A percentile compares a stretch with the other conserved stretches of the same genome.
Evolutionary conservation across 2,113 vertebrate genomes (phyloP).

Genomic region (Cottus gobio): DNA sequence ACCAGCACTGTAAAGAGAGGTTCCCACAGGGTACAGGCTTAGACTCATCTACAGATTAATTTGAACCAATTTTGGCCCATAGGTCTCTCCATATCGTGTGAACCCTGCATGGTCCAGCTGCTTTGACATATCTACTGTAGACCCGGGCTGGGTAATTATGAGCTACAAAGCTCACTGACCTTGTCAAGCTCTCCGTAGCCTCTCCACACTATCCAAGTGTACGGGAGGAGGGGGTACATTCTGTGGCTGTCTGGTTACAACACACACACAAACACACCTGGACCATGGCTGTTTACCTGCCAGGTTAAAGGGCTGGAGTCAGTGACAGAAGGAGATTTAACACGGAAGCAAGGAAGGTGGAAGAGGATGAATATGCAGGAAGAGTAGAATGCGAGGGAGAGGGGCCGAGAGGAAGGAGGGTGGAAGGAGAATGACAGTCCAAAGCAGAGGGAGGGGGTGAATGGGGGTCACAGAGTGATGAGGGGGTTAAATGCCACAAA

Average conservation of each 20-base stretch:
- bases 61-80: constrained; percentile 24
- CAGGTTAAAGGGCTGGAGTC: constrained; percentile 77
- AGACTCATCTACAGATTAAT: constrained; percentile 10
- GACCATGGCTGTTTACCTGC: constrained; percentile 67
- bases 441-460: constrained; percentile 60
- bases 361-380: constrained; percentile 73
- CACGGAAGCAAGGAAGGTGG: constrained; percentile 61
- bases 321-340: constrained; percentile 75
- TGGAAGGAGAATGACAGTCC: constrained; percentile 63
- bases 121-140: constrained; percentile 70
- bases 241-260: constrained; percentile 60
- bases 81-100: constrained; percentile 26
- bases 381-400: constrained; percentile 48
- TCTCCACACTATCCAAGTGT: constrained; percentile 45
- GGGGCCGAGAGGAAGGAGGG: constrained; percentile 44
- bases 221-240: constrained; percentile 52
- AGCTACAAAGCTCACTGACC: constrained; percentile 82
- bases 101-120: constrained; percentile 55
- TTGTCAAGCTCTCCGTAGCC: constrained; percentile 74
- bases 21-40: background rate
- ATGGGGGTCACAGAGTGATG: constrained; percentile 72
- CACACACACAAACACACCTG: constrained; percentile 54
- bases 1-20: background rate
- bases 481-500: constrained; percentile 81
- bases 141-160: constrained; percentile 77